Conservation (phyloP, 2,797 vertebrate genomes). For the Atherinosoma microstoma region DNA sequence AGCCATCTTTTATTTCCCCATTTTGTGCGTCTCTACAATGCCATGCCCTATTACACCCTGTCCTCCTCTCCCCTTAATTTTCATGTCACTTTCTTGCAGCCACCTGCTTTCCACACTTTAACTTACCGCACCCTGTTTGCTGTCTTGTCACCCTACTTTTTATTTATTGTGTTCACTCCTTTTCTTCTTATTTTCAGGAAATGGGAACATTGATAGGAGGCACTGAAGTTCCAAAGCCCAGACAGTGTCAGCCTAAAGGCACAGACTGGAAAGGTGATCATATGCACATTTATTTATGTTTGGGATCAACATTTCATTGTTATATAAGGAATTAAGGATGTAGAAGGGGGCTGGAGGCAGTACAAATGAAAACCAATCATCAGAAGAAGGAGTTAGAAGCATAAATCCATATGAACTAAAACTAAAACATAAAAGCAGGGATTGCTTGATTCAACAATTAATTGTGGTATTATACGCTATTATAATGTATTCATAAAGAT, state of each 20-base stretch:
- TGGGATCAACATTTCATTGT: too few species aligned
- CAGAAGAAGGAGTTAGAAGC: too few species aligned
- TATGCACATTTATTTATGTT: constrained; percentile 1
- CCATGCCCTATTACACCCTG: constrained; percentile 26
- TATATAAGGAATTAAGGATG: too few species aligned
- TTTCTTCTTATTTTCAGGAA: constrained; percentile 54
- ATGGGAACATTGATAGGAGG: constrained; percentile 53
- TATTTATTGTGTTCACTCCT: constrained; percentile 45
- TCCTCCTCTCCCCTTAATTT: constrained; percentile 18
- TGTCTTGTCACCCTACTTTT: constrained; percentile 34
- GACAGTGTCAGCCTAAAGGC: constrained; percentile 57
- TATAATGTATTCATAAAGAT: too few species aligned
- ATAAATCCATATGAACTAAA: too few species aligned
- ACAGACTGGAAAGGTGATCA: constrained; percentile 56
- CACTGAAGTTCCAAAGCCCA: constrained; percentile 71
- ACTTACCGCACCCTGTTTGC: constrained; percentile 17
- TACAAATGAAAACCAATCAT: too few species aligned
- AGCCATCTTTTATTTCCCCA: constrained; percentile 35
- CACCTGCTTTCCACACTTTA: constrained; percentile 50
- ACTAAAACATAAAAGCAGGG: too few species aligned
- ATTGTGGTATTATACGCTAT: too few species aligned
- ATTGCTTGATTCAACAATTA: too few species aligned
- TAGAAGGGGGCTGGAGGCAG: too few species aligned
- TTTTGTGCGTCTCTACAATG: constrained; percentile 29
- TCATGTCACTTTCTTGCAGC: constrained; percentile 28